Evolutionary conservation across 2,797 vertebrate genomes (phyloP).

Genomic region (Anguilla marmorata): DNA sequence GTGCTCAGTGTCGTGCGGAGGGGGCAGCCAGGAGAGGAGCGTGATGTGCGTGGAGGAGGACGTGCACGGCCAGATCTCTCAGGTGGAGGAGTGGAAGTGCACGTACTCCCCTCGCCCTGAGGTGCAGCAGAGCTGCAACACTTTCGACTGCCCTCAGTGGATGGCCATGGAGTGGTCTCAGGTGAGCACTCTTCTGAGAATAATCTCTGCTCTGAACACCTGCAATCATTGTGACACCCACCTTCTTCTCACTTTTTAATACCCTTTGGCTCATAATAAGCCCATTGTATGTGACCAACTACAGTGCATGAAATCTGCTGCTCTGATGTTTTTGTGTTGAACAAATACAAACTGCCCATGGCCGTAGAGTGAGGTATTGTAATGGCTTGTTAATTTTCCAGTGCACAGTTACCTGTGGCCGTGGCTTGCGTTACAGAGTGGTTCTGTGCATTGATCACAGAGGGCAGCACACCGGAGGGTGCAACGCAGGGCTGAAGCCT

Average conservation of each 20-base stretch:
- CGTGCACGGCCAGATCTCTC: conserved; percentile 78
- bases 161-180: conserved; percentile 94
- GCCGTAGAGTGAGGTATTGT: conserved; percentile 33
- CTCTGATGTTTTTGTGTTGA: neutral
- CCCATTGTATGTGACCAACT: neutral
- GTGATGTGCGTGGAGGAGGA: conserved; percentile 89
- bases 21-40: conserved; percentile 84
- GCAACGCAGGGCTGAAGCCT: conserved; percentile 79
- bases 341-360: conserved; percentile 17
- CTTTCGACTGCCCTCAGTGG: conserved; percentile 89
- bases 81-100: conserved; percentile 93
- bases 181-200: conserved; percentile 63
- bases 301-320: conserved; percentile 1
- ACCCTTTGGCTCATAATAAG: neutral
- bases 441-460: conserved; percentile 88
- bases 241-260: too few species aligned
- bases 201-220: neutral
- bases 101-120: conserved; percentile 83
- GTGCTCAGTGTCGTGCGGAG: conserved; percentile 87
- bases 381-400: conserved; percentile 54
- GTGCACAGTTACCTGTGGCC: conserved; percentile 93
- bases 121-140: conserved; percentile 82
- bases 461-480: conserved; percentile 88
- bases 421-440: conserved; percentile 86
- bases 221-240: neutral